A percentile compares a stretch with the other conserved stretches of the same genome.
phyloP scores from a whole-genome alignment of 2,113 vertebrate genomes.

The Tursiops truncatus region DNA sequence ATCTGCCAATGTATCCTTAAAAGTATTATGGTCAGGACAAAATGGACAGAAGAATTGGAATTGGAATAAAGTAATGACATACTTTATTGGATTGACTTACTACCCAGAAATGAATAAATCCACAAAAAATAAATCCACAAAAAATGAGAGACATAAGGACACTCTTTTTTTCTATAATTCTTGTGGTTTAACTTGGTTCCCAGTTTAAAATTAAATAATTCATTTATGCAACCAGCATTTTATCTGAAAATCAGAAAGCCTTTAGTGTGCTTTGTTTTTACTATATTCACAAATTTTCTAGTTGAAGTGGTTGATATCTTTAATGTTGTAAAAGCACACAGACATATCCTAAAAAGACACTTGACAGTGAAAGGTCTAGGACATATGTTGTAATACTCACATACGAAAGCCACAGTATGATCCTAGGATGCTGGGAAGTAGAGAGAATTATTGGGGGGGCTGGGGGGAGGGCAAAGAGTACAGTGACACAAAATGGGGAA shows the following conservation, averaged over 20 bases:
- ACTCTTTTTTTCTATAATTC: neutral
- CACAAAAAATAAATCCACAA: neutral
- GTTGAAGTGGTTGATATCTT: neutral
- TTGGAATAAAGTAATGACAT: neutral
- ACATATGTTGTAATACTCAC: accelerated
- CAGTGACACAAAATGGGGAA: neutral
- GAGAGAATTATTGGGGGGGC: neutral
- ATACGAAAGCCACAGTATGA: neutral
- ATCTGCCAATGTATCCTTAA: neutral
- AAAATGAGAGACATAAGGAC: neutral
- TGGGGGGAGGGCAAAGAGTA: accelerated
- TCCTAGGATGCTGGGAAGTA: neutral
- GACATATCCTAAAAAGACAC: neutral
- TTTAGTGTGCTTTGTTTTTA: neutral
- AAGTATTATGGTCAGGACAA: neutral
- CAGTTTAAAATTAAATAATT: conserved; percentile 1
- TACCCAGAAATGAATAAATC: neutral
- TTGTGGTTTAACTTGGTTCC: neutral
- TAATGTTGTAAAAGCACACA: neutral
- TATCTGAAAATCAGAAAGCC: neutral
- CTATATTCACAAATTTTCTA: neutral
- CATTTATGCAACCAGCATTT: neutral
- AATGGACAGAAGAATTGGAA: neutral
- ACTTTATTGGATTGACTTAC: neutral
- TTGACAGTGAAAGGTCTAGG: neutral